Base-by-base conservation (phyloP, 1,140 invertebrate genomes). In the Ceratoteleas bidentatus region DNA sequence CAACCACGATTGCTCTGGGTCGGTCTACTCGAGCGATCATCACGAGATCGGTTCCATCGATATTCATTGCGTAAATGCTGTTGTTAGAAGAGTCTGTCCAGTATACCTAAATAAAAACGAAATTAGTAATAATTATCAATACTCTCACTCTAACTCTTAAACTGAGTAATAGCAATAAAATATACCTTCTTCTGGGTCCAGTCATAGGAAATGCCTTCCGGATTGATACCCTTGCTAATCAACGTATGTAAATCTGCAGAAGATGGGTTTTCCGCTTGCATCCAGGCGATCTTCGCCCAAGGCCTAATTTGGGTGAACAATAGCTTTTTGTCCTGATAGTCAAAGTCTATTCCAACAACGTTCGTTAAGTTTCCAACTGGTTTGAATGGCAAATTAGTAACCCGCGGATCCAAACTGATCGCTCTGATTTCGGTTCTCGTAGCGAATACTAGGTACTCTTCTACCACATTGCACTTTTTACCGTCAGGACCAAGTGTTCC, bases 31-130 rank as follows among this genome's bases (percentile, higher is more conserved):
- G 92, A 0, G 96, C 95, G 68, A 99, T 98, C 94, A 98, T 98
- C 0, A 99, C 96, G 38, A 99, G 92, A 85, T 98, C 95, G 0
- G 95, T 92, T 8, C 97, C 96, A 86, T 97, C 95, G 5, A 97
- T 91, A 87, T 99, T 98, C 95, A 99, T 98, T 0, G 98, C 97
- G 85, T 98, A 99, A 53, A 99, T 98, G 32, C 96, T 97, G 76
- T 96, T 97, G 85, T 98, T 99, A 0, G 95, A 96, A 47, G 96
- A 98, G 84, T 99, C 98, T 0, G 98, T 98, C 98, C 98, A 99
- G 87, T 99, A 99, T 33, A 99, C 95, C 73, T 7, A 54, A 36
- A 69, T 38, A 2, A 69, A 43, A 52, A 52, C 34, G 0, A 43
- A 1, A 60, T 43, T 43, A 43, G 1, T 24, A 24, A 24, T 24